Evolutionary conservation across 2,888 invertebrate species (phyloP).

Genomic region (Bhutanitis thaidina): DNA sequence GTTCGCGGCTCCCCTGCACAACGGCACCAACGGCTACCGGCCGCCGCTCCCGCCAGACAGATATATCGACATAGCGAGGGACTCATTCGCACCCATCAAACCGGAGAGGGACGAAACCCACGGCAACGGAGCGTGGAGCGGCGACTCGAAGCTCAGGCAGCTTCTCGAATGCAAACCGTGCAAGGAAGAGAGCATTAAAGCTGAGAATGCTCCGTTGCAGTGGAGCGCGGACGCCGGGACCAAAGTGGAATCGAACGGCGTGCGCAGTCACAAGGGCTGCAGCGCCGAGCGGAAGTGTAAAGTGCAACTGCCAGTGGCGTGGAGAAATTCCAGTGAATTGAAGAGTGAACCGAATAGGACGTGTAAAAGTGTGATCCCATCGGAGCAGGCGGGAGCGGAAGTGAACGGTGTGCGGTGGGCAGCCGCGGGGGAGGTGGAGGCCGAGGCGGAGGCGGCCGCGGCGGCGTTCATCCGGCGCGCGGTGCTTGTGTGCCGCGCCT

Average conservation of each 20-base stretch:
- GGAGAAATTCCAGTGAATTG: neutral
- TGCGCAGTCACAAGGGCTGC: neutral
- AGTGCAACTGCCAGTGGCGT: conserved; percentile 1
- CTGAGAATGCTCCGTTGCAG: conserved; percentile 10
- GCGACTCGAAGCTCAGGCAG: conserved; percentile 37
- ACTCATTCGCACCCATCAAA: conserved; percentile 22
- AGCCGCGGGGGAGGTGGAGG: conserved; percentile 38
- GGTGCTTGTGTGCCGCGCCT: conserved; percentile 65
- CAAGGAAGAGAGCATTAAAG: conserved; percentile 13
- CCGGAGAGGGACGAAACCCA: conserved; percentile 25
- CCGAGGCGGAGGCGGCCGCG: conserved; percentile 39
- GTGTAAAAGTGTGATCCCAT: conserved; percentile 12
- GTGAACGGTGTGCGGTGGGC: conserved; percentile 27
- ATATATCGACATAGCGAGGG: conserved; percentile 14
- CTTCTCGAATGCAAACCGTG: conserved; percentile 35
- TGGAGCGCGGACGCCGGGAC: conserved; percentile 7
- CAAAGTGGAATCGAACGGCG: neutral
- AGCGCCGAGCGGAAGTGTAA: neutral
- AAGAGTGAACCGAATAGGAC: conserved; percentile 13
- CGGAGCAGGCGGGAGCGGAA: no score
- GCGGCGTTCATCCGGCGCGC: conserved; percentile 69
- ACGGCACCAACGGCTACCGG: conserved; percentile 11
- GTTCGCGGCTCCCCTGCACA: neutral
- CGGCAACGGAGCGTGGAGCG: conserved; percentile 21
- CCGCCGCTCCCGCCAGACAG: conserved; percentile 2